Percentiles rank a stretch among this genome's conserved stretches.
phyloP scores from a whole-genome alignment of 2,113 vertebrate species.

The Fregata magnificens region DNA sequence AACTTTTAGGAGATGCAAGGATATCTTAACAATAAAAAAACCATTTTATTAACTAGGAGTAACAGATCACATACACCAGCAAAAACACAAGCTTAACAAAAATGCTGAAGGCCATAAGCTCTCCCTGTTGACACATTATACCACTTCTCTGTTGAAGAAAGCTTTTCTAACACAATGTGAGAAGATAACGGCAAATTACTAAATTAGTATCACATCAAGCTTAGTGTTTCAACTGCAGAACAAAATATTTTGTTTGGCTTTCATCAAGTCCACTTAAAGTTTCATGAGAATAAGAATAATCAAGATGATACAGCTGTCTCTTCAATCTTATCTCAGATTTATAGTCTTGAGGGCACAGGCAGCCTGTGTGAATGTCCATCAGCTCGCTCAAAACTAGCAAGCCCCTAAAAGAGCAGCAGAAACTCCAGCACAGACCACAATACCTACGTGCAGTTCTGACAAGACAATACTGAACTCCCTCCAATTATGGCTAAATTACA shows the following conservation, averaged over 20 bases:
- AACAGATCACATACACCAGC: not conserved
- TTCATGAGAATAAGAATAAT: not conserved
- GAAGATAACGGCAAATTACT: not conserved
- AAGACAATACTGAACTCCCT: not conserved
- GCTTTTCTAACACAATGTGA: not conserved
- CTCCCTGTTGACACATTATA: not conserved
- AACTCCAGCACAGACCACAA: not conserved
- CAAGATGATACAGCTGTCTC: not conserved
- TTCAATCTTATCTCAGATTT: not conserved
- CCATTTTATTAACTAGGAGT: not conserved
- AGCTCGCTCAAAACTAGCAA: not conserved
- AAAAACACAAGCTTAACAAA: not conserved
- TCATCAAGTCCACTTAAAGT: not conserved
- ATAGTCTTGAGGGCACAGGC: not conserved
- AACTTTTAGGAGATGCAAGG: not conserved
- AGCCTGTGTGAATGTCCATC: not conserved
- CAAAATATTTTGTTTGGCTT: not conserved
- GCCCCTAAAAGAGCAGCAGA: not conserved
- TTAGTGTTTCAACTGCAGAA: not conserved
- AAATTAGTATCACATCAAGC: not conserved
- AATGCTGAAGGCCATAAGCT: not conserved
- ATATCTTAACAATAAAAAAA: not conserved
- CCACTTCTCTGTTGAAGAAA: not conserved
- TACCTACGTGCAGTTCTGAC: not conserved
- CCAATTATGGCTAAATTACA: not conserved